Percentiles rank a stretch among this genome's conserved stretches.
phyloP scores from a whole-genome alignment of 2,797 vertebrate species.

The Sebastolobus altivelis region DNA sequence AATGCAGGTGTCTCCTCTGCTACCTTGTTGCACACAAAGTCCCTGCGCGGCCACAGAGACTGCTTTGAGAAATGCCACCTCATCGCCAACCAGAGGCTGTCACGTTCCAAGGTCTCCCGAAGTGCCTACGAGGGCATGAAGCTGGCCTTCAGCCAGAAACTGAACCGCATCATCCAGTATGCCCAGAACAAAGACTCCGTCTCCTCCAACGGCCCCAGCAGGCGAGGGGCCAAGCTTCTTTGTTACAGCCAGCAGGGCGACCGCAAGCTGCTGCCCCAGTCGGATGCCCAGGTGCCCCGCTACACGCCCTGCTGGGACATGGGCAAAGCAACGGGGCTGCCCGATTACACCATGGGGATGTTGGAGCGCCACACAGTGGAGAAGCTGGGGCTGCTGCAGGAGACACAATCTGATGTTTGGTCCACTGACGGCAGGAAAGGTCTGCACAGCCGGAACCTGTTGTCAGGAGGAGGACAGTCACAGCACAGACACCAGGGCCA shows the following conservation, averaged over 20 bases:
- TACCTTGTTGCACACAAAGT: constrained; percentile 93
- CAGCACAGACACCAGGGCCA: constrained; percentile 69
- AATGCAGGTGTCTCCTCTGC: constrained; percentile 90
- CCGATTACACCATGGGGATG: constrained; percentile 78
- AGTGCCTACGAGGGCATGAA: constrained; percentile 96
- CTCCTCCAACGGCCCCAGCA: constrained; percentile 81
- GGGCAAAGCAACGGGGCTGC: constrained; percentile 73
- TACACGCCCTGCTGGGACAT: constrained; percentile 91
- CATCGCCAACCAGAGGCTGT: constrained; percentile 97
- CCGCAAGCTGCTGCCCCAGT: constrained; percentile 89
- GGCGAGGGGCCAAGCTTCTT: constrained; percentile 86
- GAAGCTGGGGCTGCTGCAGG: constrained; percentile 86
- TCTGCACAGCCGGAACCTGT: constrained; percentile 72
- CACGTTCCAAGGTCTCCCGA: constrained; percentile 90
- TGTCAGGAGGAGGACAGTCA: constrained; percentile 57
- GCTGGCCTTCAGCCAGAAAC: constrained; percentile 93
- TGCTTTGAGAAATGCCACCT: constrained; percentile 99
- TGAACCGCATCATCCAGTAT: constrained; percentile 95
- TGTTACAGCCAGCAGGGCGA: constrained; percentile 91
- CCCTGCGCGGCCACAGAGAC: constrained; percentile 95
- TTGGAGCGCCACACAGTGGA: constrained; percentile 83
- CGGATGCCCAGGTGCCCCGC: constrained; percentile 93
- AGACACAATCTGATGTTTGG: constrained; percentile 81
- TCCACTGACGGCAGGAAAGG: constrained; percentile 71
- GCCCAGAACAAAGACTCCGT: constrained; percentile 94